These are phyloP conservation scores for Drosophila kambysellisi DNA, from an alignment of 2,888 invertebrate genomes.

Conservation along the genomic window DNA sequence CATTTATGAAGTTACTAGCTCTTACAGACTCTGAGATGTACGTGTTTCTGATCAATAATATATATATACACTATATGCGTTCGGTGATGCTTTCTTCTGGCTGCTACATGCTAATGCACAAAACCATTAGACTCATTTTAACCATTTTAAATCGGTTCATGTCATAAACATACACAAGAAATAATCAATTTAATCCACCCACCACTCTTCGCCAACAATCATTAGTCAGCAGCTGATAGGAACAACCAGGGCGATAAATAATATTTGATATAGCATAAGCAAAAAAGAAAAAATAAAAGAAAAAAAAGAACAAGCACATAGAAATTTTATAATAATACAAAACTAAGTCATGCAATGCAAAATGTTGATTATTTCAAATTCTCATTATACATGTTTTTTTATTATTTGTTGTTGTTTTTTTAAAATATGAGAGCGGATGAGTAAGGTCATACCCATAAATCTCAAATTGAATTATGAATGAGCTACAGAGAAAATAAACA, in stretches of 20 bases:
- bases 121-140: not conserved
- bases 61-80: not conserved
- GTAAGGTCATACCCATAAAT: constrained; percentile 51
- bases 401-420: not conserved
- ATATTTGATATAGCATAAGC: not conserved
- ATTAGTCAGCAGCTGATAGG: not conserved
- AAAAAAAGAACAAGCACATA: not conserved
- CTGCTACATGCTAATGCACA: not conserved
- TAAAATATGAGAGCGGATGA: not conserved
- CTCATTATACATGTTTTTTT: not conserved
- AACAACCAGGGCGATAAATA: not conserved
- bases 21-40: not conserved
- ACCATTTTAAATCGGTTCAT: not conserved
- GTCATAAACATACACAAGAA: not conserved
- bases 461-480: constrained; percentile 54
- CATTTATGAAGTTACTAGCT: not conserved
- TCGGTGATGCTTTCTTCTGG: not conserved
- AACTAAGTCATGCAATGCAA: not conserved
- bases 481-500: constrained; percentile 29
- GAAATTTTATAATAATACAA: not conserved
- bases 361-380: not conserved
- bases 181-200: not conserved
- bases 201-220: not conserved
- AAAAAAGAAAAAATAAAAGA: not conserved
- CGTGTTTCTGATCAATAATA: not conserved